These are phyloP conservation scores for Phytoseiulus persimilis DNA, from an alignment of 2,888 invertebrate species.

Conservation along the genomic window DNA sequence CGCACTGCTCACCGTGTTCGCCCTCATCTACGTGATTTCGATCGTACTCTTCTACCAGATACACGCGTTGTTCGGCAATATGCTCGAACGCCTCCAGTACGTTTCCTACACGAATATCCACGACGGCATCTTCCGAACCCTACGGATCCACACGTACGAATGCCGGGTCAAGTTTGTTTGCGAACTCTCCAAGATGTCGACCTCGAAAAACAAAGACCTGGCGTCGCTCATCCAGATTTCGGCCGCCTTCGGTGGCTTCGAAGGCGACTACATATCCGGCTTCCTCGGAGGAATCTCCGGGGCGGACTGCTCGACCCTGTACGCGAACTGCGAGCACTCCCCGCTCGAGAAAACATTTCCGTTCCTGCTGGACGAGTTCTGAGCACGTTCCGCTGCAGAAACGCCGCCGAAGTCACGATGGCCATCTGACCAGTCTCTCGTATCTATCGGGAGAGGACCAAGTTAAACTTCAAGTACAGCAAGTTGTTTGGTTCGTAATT, in stretches of 20 bases:
- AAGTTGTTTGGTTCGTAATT: no score
- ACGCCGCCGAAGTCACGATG: no score
- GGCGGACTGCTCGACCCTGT: slow-evolving; percentile 16
- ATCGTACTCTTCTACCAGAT: background rate
- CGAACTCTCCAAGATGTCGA: background rate
- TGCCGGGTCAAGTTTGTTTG: slow-evolving; percentile 23
- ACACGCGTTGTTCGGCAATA: background rate
- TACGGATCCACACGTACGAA: slow-evolving; percentile 11
- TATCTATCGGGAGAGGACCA: no score
- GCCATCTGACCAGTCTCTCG: no score
- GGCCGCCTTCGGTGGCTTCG: slow-evolving; percentile 20
- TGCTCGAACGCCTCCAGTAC: background rate
- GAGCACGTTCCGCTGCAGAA: background rate
- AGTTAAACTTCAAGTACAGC: no score
- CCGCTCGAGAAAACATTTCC: slow-evolving; percentile 26
- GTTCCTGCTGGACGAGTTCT: slow-evolving; percentile 6
- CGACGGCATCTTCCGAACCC: background rate
- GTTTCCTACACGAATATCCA: background rate
- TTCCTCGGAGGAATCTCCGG: background rate
- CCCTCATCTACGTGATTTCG: background rate
- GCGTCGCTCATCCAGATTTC: background rate
- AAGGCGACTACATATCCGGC: slow-evolving; percentile 5
- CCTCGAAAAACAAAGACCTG: background rate
- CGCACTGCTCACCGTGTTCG: background rate
- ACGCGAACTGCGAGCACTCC: background rate